A percentile compares a stretch with the other conserved stretches of the same genome.
These are phyloP conservation scores for Diachasma alloeum DNA, from an alignment of 1,140 invertebrate genomes.

Conservation along the genomic window DNA sequence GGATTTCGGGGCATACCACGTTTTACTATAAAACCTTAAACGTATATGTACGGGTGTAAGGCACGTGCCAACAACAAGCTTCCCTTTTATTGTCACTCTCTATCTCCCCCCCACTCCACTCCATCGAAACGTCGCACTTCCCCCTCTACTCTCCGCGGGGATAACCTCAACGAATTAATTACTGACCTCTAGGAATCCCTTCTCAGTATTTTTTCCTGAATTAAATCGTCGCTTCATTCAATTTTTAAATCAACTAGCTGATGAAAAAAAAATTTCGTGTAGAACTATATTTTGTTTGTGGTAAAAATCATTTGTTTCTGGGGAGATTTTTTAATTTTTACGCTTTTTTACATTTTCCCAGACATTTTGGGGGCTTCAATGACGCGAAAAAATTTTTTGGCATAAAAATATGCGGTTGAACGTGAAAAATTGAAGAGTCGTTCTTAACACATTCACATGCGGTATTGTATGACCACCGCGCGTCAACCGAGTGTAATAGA, in stretches of 20 bases:
- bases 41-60: conserved; percentile 1
- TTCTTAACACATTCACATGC: not conserved
- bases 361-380: not conserved
- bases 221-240: too few relatives aligned
- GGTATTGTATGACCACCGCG: conserved; percentile 4
- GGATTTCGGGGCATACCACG: conserved; percentile 3
- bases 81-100: conserved; percentile 3
- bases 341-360: too few relatives aligned
- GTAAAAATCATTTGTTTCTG: too few relatives aligned
- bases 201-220: not conserved
- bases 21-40: not conserved
- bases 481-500: conserved; percentile 34
- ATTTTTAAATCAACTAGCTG: too few relatives aligned
- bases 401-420: not conserved
- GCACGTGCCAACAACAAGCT: not conserved
- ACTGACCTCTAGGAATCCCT: not conserved
- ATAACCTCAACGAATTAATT: not conserved
- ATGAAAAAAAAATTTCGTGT: too few relatives aligned
- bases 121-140: not conserved
- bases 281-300: too few relatives aligned
- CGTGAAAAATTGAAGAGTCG: not conserved
- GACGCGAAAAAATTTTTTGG: not conserved
- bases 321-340: too few relatives aligned
- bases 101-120: not conserved
- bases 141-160: not conserved